These are phyloP conservation scores for Leptoclinus maculatus DNA, from an alignment of 2,797 vertebrate genomes.

Conservation along the genomic window DNA sequence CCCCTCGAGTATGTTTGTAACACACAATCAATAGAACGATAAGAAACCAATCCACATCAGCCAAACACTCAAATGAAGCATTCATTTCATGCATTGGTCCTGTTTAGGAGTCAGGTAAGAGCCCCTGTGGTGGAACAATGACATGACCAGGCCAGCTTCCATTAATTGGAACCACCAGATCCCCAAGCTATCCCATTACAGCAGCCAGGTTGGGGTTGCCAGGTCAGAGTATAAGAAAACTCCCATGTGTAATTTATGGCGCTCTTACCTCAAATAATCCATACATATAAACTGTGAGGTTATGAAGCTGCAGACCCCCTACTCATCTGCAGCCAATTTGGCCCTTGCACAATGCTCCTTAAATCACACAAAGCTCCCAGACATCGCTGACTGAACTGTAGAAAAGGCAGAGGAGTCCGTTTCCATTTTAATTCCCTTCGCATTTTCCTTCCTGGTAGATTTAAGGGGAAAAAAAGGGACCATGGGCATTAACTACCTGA, in stretches of 20 bases:
- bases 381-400: constrained; percentile 57
- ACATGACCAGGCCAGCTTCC: constrained; percentile 47
- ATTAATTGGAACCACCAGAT: constrained; percentile 71
- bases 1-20: constrained; percentile 5
- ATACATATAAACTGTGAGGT: constrained; percentile 70
- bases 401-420: constrained; percentile 53
- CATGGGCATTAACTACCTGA: constrained; percentile 74
- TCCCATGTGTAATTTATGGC: constrained; percentile 70
- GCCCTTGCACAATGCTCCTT: constrained; percentile 64
- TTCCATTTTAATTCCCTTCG: constrained; percentile 74
- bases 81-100: constrained; percentile 25
- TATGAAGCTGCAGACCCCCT: constrained; percentile 65
- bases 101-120: constrained; percentile 37
- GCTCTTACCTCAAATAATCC: constrained; percentile 72
- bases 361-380: constrained; percentile 71
- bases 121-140: constrained; percentile 31
- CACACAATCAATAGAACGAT: constrained; percentile 37
- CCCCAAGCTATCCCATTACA: constrained; percentile 64
- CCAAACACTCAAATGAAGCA: constrained; percentile 27
- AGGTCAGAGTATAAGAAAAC: constrained; percentile 71
- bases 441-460: constrained; percentile 55
- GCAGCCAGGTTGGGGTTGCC: constrained; percentile 47
- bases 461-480: constrained; percentile 43
- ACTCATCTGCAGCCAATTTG: constrained; percentile 78
- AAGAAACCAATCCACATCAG: constrained; percentile 36